phyloP scores from a whole-genome alignment of 2,113 vertebrate species.

The Helogale parvula region DNA sequence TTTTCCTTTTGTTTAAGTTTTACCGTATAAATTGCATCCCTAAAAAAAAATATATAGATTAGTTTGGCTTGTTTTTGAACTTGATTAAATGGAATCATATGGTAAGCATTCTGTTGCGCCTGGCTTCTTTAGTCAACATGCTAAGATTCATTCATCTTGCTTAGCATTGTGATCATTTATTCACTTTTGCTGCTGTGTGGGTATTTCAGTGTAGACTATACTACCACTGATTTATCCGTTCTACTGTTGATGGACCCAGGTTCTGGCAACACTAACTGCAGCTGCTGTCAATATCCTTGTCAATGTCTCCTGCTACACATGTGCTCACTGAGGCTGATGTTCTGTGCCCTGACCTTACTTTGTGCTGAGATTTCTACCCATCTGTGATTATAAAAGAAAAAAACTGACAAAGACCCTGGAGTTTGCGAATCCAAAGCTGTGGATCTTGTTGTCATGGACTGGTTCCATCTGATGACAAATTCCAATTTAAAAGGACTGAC shows the following conservation, averaged over 20 bases:
- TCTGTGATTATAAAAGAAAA: neutral
- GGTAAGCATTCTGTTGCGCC: neutral
- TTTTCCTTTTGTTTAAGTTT: neutral
- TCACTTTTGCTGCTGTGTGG: neutral
- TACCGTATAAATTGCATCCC: neutral
- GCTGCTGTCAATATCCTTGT: neutral
- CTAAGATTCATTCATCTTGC: neutral
- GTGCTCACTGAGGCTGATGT: neutral
- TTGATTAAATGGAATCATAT: neutral
- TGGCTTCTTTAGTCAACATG: neutral
- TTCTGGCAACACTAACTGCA: neutral
- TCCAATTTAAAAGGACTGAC: constrained; percentile 50
- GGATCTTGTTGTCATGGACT: neutral
- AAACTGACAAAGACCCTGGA: neutral
- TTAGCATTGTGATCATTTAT: neutral
- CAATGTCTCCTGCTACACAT: neutral
- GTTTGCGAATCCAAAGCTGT: neutral
- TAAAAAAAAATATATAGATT: neutral
- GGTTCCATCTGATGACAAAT: constrained; percentile 50
- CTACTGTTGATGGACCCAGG: neutral
- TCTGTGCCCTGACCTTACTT: neutral
- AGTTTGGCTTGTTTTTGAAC: constrained; percentile 3
- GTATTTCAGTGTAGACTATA: neutral
- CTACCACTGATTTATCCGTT: no score
- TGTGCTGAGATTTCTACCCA: neutral